These are phyloP conservation scores for Hipposideros armiger DNA, from an alignment of 2,113 vertebrate species.

Conservation along the genomic window DNA sequence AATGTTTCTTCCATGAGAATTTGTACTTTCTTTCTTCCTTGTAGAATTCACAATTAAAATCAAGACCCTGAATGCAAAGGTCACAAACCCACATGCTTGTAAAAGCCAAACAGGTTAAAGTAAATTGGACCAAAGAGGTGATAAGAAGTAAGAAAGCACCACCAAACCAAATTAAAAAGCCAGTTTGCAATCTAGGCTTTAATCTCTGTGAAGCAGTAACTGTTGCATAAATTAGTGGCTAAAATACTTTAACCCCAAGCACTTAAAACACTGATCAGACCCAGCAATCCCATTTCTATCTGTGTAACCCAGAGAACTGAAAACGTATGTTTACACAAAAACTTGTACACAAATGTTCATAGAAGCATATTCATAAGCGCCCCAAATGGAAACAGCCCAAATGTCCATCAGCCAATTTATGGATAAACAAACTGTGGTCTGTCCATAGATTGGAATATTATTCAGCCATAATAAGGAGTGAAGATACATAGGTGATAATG, in stretches of 20 bases:
- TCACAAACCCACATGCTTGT: neutral
- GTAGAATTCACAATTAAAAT: neutral
- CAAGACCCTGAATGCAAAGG: neutral
- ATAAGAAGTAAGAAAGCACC: neutral
- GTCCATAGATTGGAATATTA: rapidly evolving
- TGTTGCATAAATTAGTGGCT: neutral
- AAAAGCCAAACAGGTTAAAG: neutral
- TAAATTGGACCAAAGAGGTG: neutral
- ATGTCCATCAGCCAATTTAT: neutral
- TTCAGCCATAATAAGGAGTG: neutral
- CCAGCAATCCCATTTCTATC: neutral
- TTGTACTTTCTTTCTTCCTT: neutral
- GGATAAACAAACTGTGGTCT: no score
- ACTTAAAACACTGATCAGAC: neutral
- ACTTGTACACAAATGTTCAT: neutral
- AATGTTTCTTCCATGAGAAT: neutral
- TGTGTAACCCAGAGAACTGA: neutral
- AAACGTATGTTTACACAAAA: neutral
- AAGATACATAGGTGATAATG: no score
- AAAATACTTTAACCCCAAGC: neutral
- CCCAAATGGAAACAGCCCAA: neutral
- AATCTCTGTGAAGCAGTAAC: neutral
- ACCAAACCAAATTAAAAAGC: neutral
- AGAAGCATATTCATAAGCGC: neutral
- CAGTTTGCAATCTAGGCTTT: neutral